Base-by-base conservation (phyloP, 2,888 invertebrate species). In the Aleiodes leptofemur region DNA sequence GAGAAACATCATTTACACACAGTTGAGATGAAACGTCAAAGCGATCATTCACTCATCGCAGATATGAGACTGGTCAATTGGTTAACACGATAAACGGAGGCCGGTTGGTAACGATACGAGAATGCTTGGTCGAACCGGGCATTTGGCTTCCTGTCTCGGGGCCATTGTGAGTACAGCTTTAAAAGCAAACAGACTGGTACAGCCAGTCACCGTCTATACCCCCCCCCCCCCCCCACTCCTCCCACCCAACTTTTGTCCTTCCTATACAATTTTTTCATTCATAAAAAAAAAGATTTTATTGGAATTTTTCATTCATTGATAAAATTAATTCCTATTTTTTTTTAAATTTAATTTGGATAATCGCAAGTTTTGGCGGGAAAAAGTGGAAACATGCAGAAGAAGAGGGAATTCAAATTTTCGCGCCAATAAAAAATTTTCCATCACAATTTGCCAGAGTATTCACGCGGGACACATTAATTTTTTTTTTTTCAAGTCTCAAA, bases 1-100 rank as follows among this genome's bases (percentile, higher is more conserved):
- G 23, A 43, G n/a, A 43, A 16, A 64, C 48, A 43, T 64, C 43
- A 23, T 23, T 48, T 38, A 64, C 48, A 8, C 16, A 5, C n/a
- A 9, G 3, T 64, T 56, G 56, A 55, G 57, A 55, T 57, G 56
- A 57, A 56, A 56, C 56, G 56, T 70, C 56, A 68, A 68, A 68
- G 68, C 51, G 68, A 68, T 68, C 68, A 51, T 68, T 68, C 79
- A 69, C 76, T 76, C 72, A 59, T 48, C 71, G 66, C 43, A 8
- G 50, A 16, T 38, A 34, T 14, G 43, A 77, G 76, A 72, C 77
- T 68, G 59, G 74, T 70, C 83, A 83, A 83, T 83, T 84, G 82
- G 80, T 80, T 84, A 82, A 83, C 79, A 80, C 81, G 84, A 83
- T 83, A 82, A 83, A 83, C 50, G 83, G 8, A 64, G 43, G 16